These are phyloP conservation scores for Gobio occitaniae DNA, from an alignment of 2,797 vertebrate genomes.

Conservation along the genomic window DNA sequence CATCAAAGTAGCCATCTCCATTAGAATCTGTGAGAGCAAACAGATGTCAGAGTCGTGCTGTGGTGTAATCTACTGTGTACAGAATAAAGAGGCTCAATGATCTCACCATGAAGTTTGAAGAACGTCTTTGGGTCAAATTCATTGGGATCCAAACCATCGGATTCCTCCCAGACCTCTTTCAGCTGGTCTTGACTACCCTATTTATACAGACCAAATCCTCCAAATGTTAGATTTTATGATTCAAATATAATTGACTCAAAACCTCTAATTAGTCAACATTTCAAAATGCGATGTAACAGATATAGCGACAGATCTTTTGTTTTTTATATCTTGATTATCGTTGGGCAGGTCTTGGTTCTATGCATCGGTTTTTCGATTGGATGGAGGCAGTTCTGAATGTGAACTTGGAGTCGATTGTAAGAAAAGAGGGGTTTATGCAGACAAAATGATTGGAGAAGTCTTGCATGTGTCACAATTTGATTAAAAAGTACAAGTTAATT, in stretches of 20 bases:
- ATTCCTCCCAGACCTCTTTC: constrained; percentile 94
- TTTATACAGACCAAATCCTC: constrained; percentile 48
- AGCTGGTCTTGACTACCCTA: constrained; percentile 95
- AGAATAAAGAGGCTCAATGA: constrained; percentile 6
- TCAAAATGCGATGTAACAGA: not conserved
- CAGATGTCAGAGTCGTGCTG: not conserved
- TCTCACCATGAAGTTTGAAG: constrained; percentile 93
- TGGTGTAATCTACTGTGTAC: not conserved
- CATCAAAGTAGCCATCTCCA: constrained; percentile 89
- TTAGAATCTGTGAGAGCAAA: constrained; percentile 84
- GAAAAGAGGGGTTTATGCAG: not conserved
- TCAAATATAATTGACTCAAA: not conserved
- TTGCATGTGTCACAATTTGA: not conserved
- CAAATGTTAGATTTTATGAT: not conserved
- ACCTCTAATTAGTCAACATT: not conserved
- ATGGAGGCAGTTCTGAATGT: not conserved
- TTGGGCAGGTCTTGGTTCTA: not conserved
- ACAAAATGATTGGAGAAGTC: not conserved
- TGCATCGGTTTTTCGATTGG: not conserved
- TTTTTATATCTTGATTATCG: no score
- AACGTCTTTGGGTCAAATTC: constrained; percentile 95
- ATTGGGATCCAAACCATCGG: constrained; percentile 91
- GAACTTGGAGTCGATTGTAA: not conserved
- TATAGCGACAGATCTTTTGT: no score
- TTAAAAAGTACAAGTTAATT: not conserved